Conservation (phyloP, 1,140 invertebrate genomes). For the Meloidogyne hapla region DNA sequence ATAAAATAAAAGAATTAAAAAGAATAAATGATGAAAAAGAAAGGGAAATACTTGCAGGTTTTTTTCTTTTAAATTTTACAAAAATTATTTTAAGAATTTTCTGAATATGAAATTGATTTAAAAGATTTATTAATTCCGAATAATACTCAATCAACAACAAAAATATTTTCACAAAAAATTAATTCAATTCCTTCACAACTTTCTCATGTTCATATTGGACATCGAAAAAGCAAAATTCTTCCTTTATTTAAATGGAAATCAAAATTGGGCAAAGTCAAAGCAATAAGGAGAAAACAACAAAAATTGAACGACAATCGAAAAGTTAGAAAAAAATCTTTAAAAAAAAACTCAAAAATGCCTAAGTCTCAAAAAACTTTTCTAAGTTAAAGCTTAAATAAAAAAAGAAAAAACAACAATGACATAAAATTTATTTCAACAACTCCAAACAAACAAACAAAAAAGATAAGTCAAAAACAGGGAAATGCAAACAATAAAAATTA, state of each 20-base stretch:
- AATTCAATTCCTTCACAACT: neutral
- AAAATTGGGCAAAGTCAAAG: neutral
- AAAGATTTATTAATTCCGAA: neutral
- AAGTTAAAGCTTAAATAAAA: too few relatives aligned
- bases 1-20: neutral
- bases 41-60: neutral
- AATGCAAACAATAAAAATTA: too few relatives aligned
- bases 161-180: neutral
- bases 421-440: too few relatives aligned
- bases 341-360: too few relatives aligned
- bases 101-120: neutral
- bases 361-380: too few relatives aligned
- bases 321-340: neutral
- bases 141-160: neutral
- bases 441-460: too few relatives aligned
- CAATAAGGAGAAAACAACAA: constrained; percentile 2
- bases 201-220: neutral
- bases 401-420: too few relatives aligned
- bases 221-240: neutral
- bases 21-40: neutral
- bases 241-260: neutral
- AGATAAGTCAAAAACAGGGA: too few relatives aligned
- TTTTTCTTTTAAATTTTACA: neutral
- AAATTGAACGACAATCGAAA: neutral
- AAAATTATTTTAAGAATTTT: neutral